Conservation (phyloP, 1,140 invertebrate genomes). For the Brachionus koreanus region DNA sequence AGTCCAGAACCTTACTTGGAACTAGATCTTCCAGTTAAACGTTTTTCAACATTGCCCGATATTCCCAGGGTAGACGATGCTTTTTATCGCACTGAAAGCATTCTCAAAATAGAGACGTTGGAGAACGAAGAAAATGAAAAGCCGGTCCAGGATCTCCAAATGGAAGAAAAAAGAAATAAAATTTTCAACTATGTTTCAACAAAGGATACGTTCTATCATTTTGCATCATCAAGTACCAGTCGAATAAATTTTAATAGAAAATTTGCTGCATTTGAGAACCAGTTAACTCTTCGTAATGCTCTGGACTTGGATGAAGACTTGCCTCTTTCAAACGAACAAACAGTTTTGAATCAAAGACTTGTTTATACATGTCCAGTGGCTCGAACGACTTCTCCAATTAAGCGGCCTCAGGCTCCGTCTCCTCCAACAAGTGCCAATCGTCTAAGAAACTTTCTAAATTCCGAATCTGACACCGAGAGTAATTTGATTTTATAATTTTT, state of each 20-base stretch:
- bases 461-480: constrained; percentile 25
- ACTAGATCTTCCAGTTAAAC: not conserved
- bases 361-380: constrained; percentile 23
- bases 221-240: not conserved
- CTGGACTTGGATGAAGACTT: constrained; percentile 43
- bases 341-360: not conserved
- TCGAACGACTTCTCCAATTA: constrained; percentile 35
- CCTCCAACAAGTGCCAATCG: constrained; percentile 9
- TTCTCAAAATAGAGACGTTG: not conserved
- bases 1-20: not conserved
- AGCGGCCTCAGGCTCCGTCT: constrained; percentile 34
- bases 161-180: not conserved
- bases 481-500: not conserved
- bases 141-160: not conserved
- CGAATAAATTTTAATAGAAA: not conserved
- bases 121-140: not conserved
- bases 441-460: not conserved
- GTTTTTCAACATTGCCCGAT: constrained; percentile 24
- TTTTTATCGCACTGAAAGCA: constrained; percentile 25
- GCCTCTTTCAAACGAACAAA: not conserved
- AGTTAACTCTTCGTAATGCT: not conserved
- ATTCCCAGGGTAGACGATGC: not conserved
- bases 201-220: constrained; percentile 37
- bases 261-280: not conserved
- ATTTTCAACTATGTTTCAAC: not conserved